Base-by-base conservation (phyloP, 2,888 invertebrate genomes). In the Drosophila mayaguana region DNA sequence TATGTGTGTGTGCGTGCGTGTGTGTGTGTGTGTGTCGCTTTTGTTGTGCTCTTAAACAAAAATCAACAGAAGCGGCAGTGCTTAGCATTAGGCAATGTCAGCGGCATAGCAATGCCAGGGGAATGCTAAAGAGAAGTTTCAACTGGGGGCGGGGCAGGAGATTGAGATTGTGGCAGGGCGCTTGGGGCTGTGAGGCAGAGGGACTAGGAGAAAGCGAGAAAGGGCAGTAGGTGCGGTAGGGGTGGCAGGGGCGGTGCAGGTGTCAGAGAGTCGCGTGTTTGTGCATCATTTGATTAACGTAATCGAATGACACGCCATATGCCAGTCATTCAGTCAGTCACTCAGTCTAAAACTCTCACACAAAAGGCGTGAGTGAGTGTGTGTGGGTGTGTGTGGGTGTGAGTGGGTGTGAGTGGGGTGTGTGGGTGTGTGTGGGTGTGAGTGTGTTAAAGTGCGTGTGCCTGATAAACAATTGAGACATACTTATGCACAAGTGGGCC, bases 231-330 rank as follows among this genome's bases (percentile, higher is more conserved):
- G n/a, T n/a, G n/a, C n/a, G n/a, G n/a, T n/a, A 2, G 22, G 11
- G 18, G 18, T 0, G 11, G 14, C 0, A 14, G 14, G 2, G 14
- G 25, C 25, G 51, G 20, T 14, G 36, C 53, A 38, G 25, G 54
- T 54, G 38, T 36, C 40, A 22, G 40, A n/a, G 54, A 9, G 50
- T 53, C 51, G 65, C 54, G 53, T 65, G 61, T 72, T 79, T 82
- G 82, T 84, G 81, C 81, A 78, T 85, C 86, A 88, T 81, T 88
- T 86, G 88, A 86, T 86, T 86, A 86, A 86, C 86, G 86, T 86
- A 86, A 86, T 88, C 85, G 83, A 86, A 88, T 86, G 88, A 86
- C 81, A 79, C 72, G 81, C 79, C 87, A 84, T 87, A 84, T 81
- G 81, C 87, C 80, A 83, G 75, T 81, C 84, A 83, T 43, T 67